Evolutionary conservation across 2,797 vertebrate species (phyloP).

Genomic region (Micromesistius poutassou): DNA sequence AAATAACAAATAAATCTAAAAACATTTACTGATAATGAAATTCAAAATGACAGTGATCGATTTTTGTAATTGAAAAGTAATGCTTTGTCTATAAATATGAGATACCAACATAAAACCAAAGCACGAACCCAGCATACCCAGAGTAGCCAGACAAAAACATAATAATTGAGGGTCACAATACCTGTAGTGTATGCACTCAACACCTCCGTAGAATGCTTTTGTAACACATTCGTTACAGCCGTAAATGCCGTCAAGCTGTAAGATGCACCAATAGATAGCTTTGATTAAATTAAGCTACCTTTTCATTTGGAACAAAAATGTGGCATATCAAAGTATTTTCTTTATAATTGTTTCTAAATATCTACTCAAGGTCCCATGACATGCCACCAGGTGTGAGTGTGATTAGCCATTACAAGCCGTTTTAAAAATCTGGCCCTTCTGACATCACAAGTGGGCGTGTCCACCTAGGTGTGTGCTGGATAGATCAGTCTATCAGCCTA

Average conservation of each 20-base stretch:
- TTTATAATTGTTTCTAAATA: no score
- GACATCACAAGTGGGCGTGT: no score
- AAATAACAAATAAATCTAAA: background rate
- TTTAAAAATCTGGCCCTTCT: no score
- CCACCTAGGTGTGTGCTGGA: no score
- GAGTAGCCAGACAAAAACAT: background rate
- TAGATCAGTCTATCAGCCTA: no score
- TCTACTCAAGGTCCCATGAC: no score
- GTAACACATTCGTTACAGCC: slow-evolving; percentile 30
- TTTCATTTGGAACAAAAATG: background rate
- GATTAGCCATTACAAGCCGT: no score
- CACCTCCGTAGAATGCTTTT: slow-evolving; percentile 26
- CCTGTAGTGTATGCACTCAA: slow-evolving; percentile 54
- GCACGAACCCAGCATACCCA: background rate
- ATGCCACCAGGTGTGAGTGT: no score
- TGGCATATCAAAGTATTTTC: background rate
- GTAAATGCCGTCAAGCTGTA: slow-evolving; percentile 44
- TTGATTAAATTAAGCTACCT: background rate
- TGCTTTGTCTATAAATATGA: background rate
- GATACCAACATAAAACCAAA: background rate
- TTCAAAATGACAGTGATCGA: background rate
- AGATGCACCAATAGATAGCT: slow-evolving; percentile 18
- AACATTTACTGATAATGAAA: background rate
- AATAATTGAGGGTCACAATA: slow-evolving; percentile 28
- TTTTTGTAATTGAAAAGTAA: background rate